These are phyloP conservation scores for Galaxea fascicularis DNA, from an alignment of 92 coral and sea anemone species.

Conservation along the genomic window DNA sequence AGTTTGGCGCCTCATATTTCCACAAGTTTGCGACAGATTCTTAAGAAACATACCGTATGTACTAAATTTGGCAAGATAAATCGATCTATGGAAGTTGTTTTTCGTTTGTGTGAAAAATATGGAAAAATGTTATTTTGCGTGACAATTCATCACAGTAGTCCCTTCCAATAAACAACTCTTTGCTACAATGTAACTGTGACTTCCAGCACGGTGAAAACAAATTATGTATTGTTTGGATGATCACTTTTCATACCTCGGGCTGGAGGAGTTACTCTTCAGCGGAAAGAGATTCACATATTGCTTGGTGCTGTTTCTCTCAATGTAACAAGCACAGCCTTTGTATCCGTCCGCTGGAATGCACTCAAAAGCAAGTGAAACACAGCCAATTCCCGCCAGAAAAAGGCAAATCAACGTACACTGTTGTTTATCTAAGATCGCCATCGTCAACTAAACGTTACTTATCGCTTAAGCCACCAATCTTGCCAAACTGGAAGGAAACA, in stretches of 20 bases:
- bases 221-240: background rate
- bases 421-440: background rate
- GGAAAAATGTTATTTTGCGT: no score
- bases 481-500: background rate
- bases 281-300: constrained; percentile 62
- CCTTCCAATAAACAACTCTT: no score
- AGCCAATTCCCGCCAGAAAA: constrained; percentile 5
- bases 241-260: constrained; percentile 64
- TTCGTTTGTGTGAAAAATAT: no score
- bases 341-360: constrained; percentile 53
- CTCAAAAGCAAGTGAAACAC: constrained; percentile 1
- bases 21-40: no score
- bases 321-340: constrained; percentile 72
- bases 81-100: no score
- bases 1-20: no score
- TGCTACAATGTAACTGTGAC: no score
- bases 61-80: no score
- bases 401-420: background rate
- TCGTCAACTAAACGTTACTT: background rate
- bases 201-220: no score
- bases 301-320: constrained; percentile 36
- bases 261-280: constrained; percentile 43
- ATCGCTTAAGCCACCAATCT: background rate
- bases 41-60: no score
- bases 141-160: no score